A percentile compares a stretch with the other conserved stretches of the same genome.
These are phyloP conservation scores for Pasiphila rectangulata DNA, from an alignment of 2,888 invertebrate species.

Conservation along the genomic window DNA sequence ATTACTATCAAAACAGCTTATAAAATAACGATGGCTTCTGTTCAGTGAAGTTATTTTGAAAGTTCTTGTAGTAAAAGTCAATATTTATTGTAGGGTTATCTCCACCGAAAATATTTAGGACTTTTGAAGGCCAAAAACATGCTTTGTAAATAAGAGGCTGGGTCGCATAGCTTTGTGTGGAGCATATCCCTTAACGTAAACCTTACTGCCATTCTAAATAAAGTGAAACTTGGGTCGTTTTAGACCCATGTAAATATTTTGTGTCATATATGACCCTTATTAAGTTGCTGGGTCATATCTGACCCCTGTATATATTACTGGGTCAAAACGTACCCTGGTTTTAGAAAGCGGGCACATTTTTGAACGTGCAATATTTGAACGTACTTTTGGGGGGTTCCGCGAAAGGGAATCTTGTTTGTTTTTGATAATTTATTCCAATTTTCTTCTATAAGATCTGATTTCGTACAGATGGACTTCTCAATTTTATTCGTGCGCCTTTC, in stretches of 20 bases:
- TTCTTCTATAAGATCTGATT: slow-evolving; percentile 46
- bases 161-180: slow-evolving; percentile 27
- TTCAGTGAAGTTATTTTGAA: slow-evolving; percentile 8
- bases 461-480: slow-evolving; percentile 29
- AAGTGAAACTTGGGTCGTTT: slow-evolving; percentile 14
- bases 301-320: slow-evolving; percentile 2
- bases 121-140: slow-evolving; percentile 69
- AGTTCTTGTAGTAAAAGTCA: slow-evolving; percentile 13
- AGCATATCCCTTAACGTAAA: slow-evolving; percentile 22
- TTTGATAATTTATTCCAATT: slow-evolving; percentile 27
- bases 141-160: slow-evolving; percentile 71
- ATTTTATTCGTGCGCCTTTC: slow-evolving; percentile 30
- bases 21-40: no score
- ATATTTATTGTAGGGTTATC: slow-evolving; percentile 43
- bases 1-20: no score
- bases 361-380: slow-evolving; percentile 51
- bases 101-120: slow-evolving; percentile 67
- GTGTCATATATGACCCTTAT: slow-evolving; percentile 4
- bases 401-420: neutral
- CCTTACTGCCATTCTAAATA: slow-evolving; percentile 23
- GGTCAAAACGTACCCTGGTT: slow-evolving; percentile 15
- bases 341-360: slow-evolving; percentile 40
- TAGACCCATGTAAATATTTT: slow-evolving; percentile 5
- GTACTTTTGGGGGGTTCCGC: slow-evolving; percentile 23
- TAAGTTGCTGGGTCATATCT: slow-evolving; percentile 1